These are phyloP conservation scores for Machaerirhynchus nigripectus DNA, from an alignment of 2,113 vertebrate species.

Conservation along the genomic window DNA sequence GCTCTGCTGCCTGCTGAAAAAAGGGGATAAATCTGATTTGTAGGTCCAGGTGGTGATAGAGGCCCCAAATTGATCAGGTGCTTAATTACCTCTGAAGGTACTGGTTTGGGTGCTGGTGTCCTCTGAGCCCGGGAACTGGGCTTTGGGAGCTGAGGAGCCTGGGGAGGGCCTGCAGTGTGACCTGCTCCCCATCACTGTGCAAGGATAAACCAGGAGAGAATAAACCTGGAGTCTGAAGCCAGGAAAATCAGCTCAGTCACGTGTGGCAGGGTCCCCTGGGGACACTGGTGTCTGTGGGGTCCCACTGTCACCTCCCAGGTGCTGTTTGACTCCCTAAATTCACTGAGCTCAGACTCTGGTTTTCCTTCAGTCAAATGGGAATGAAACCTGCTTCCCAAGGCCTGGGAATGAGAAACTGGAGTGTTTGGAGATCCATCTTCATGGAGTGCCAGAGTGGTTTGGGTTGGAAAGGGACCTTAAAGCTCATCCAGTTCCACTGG, in stretches of 20 bases:
- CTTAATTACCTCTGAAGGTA: background rate
- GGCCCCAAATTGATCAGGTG: background rate
- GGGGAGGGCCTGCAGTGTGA: background rate
- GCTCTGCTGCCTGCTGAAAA: background rate
- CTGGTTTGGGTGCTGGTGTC: background rate
- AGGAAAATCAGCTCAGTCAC: background rate
- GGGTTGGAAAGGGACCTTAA: background rate
- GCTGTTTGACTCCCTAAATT: too few relatives aligned
- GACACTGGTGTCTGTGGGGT: background rate
- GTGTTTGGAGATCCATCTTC: background rate
- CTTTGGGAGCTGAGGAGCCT: background rate
- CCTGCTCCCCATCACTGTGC: background rate
- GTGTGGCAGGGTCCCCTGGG: background rate
- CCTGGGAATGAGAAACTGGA: background rate
- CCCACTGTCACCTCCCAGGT: background rate
- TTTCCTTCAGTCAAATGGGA: background rate
- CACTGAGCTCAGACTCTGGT: background rate
- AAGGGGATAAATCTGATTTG: background rate
- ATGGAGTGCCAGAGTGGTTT: background rate
- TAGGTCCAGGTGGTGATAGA: background rate
- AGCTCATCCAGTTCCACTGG: background rate
- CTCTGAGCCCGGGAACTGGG: background rate
- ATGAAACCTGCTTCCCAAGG: background rate
- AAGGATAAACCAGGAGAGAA: background rate
- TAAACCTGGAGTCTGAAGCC: background rate